Evolutionary conservation across 2,113 vertebrate species (phyloP).

Genomic region (Phalacrocorax pelagicus): DNA sequence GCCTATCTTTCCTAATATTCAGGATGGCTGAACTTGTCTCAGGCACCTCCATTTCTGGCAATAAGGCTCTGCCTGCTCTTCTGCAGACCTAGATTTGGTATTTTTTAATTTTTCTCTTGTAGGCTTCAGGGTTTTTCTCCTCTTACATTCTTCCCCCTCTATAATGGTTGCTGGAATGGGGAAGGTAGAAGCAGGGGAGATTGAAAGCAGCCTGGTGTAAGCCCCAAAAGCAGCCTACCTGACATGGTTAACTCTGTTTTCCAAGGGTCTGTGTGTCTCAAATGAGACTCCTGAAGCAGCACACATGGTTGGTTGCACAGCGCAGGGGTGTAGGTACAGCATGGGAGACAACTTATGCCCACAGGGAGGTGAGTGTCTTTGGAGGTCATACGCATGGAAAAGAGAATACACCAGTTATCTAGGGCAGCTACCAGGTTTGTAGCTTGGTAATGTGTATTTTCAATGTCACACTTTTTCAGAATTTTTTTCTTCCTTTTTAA

Average conservation of each 20-base stretch:
- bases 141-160: background rate
- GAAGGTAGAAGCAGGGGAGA: background rate
- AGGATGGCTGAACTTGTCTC: background rate
- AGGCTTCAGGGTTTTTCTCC: background rate
- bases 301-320: fast-evolving
- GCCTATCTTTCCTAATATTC: background rate
- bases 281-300: background rate
- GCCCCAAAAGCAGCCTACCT: background rate
- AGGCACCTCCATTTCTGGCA: background rate
- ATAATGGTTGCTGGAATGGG: background rate
- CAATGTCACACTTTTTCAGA: background rate
- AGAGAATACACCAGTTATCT: background rate
- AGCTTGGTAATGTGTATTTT: background rate
- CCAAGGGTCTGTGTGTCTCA: background rate
- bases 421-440: background rate
- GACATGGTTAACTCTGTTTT: background rate
- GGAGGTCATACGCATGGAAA: background rate
- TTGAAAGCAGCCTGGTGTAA: background rate
- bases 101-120: background rate
- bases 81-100: background rate
- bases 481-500: background rate
- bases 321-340: fast-evolving
- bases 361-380: background rate
- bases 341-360: background rate
- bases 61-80: background rate